These are phyloP conservation scores for Calliphora vomitoria DNA, from an alignment of 2,888 invertebrate genomes.

Conservation along the genomic window DNA sequence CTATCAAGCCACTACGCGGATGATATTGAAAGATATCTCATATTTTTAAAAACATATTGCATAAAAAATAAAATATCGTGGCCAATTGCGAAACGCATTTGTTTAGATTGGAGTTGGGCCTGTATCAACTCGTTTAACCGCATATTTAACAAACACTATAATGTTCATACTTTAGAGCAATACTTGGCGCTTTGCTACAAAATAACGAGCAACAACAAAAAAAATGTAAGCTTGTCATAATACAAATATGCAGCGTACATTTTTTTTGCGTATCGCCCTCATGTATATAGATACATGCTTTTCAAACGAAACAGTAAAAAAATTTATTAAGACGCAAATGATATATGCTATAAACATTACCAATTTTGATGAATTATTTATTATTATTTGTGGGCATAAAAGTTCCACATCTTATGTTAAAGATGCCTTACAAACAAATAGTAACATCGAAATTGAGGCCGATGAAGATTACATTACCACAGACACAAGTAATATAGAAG, in stretches of 20 bases:
- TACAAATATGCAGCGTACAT: slow-evolving; percentile 41
- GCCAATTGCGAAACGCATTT: background rate
- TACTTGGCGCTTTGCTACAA: background rate
- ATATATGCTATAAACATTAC: background rate
- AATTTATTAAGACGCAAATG: background rate
- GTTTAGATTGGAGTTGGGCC: slow-evolving; percentile 13
- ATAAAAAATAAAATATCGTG: slow-evolving; percentile 4
- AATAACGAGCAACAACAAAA: background rate
- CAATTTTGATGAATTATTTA: too few relatives aligned
- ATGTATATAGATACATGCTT: background rate
- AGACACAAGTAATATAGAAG: too few relatives aligned
- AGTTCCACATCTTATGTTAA: too few relatives aligned
- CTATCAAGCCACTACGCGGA: slow-evolving; percentile 4
- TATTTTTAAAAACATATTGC: background rate
- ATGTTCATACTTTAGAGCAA: background rate
- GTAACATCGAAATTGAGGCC: background rate
- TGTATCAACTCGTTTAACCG: background rate
- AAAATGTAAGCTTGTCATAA: background rate
- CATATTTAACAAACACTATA: background rate
- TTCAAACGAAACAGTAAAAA: background rate
- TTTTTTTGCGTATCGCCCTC: background rate
- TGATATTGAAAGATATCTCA: background rate
- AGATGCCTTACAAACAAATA: background rate
- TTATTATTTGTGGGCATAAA: too few relatives aligned
- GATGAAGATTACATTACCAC: background rate